Conservation (phyloP, 2,888 invertebrate genomes). For the Lysandra coridon region DNA sequence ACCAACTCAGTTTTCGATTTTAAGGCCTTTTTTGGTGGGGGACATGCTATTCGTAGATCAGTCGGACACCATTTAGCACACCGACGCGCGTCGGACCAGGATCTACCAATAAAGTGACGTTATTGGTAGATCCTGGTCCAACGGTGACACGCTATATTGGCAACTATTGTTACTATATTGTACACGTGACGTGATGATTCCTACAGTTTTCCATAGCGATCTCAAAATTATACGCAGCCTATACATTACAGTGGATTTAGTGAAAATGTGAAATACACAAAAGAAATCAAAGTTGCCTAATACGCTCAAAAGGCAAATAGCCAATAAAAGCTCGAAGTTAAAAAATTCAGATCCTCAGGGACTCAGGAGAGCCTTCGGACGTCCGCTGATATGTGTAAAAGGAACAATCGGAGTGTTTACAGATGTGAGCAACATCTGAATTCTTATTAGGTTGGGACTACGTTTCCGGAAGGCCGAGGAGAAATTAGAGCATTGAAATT, state of each 20-base stretch:
- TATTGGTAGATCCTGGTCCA: too few species aligned
- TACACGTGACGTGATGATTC: too few species aligned
- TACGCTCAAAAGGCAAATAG: neutral
- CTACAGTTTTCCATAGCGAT: too few species aligned
- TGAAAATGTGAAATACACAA: neutral
- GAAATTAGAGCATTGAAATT: neutral
- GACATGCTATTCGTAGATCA: too few species aligned
- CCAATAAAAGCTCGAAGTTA: constrained; percentile 8
- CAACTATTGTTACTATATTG: too few species aligned
- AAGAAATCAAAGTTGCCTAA: neutral
- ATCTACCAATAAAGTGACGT: too few species aligned
- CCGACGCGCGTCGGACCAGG: too few species aligned
- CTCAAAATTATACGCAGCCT: neutral
- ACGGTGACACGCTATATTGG: too few species aligned
- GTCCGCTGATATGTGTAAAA: neutral
- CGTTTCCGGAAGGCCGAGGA: neutral
- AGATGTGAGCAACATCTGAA: constrained; percentile 5
- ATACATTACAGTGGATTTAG: neutral
- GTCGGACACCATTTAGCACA: too few species aligned
- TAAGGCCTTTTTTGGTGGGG: too few species aligned
- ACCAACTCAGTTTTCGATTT: too few species aligned
- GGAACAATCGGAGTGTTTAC: neutral
- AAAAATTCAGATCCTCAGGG: constrained; percentile 8
- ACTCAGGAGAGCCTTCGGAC: neutral
- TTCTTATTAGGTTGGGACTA: neutral